Evolutionary conservation across 2,888 invertebrate species (phyloP), one percentile per base, ranked within the genome.

Genomic region (Agelastica alni): DNA sequence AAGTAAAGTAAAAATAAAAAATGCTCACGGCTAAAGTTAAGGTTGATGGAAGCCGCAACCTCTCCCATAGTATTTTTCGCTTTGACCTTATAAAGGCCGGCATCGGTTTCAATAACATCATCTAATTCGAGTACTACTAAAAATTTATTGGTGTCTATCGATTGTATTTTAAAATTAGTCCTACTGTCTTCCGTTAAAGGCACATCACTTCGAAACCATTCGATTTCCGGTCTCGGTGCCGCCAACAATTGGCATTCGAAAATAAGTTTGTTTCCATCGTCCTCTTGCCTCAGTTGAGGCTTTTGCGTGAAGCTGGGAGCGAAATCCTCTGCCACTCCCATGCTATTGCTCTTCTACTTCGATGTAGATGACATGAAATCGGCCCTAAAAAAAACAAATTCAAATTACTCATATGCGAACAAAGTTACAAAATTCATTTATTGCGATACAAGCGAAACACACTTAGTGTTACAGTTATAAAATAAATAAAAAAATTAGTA

Each of bases 221-320:
- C 85, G 70, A 94, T 93, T 66, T 93, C 93, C 46, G 95, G 94
- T 76, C 91, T 91, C 32, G 95, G 95, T 59, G 88, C 83, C 66
- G 91, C 89, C 71, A 91, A 79, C 71, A 96, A 83, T 78, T 94
- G 91, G 79, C 95, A 96, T 78, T 95, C 95, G 81, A 96, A 95
- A 71, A 96, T 87, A 75, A 96, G 85, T 74, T 92, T 88, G 81
- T 95, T 95, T 71, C 95, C 95, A 76, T 95, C 95, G 77, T 95
- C 95, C 77, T 96, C 96, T 79, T 97, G 96, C 67, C 95, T 85
- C 71, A 97, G 86, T 79, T 93, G 93, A 65, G 96, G 96, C 87
- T 96, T 96, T 83, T 96, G 94, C 68, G 94, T 93, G 84, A 97
- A 96, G 85, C 95, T 96, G 79, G 96, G 96, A 81, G 96, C 95